Base-by-base conservation (phyloP, 2,888 invertebrate genomes). In the Synanthedon myopaeformis region DNA sequence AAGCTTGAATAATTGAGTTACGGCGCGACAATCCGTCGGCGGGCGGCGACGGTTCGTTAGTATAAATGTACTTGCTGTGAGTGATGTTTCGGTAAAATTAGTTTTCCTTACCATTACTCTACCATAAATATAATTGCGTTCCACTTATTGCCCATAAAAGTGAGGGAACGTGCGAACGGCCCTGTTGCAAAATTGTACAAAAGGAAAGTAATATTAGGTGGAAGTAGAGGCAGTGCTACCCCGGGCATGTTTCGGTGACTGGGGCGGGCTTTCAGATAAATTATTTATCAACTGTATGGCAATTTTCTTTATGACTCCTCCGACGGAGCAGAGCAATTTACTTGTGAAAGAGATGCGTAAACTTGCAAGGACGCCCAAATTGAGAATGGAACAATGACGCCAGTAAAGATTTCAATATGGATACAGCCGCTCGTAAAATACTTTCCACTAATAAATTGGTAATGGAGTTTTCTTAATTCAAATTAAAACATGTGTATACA, bases 231-330 rank as follows among this genome's bases (percentile, higher is more conserved):
- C 76, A 76, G 69, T 74, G 74, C 75, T 77, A 76, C 79, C 75
- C 77, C 71, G 72, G 67, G 73, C 79, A 70, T 79, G 82, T 82
- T 81, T 81, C 82, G 83, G 85, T 85, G 86, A 87, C 86, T 86
- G 82, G 84, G 77, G 81, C 79, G 80, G 81, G 82, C 85, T 85
- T 81, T 84, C 82, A 85, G 82, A 87, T 87, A 86, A 86, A 87
- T 87, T 86, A 87, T 87, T 87, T 87, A 87, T 86, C 86, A 87
- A 87, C 85, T 85, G 86, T 86, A 86, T 85, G 83, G 86, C 87
- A 87, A 87, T 87, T 87, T 87, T 86, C 87, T 87, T 87, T 87
- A 87, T 84, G 86, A 86, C 85, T 86, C 86, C 85, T 85, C 85
- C 82, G 84, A 81, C 85, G 85, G 79, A 82, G 81, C 82, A 76